Evolutionary conservation across 2,113 vertebrate species (phyloP), one percentile per base, ranked within the genome.

Genomic region (Emydura subglobosa): DNA sequence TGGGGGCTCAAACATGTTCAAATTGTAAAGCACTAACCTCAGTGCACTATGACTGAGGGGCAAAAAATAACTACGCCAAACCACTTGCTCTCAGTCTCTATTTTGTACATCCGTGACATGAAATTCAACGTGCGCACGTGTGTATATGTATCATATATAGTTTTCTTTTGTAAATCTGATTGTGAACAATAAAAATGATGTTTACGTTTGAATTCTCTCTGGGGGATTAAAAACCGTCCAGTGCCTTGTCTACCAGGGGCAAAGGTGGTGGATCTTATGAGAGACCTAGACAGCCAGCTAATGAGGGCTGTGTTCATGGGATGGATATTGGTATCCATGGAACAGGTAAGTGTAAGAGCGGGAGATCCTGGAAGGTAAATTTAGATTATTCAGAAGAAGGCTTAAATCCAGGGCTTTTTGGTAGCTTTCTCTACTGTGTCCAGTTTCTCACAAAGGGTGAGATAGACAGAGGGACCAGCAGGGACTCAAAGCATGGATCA

Each of bases 101-200:
- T 94, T 97, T 95, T 97, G 98, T 98, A 97, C 93, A 97, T 97
- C 98, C 1, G 90, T 98, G 97, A 95, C 94, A 74, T 83, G 95
- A 97, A 95, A 82, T 90, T 89, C 89, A 91, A 76, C 89, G 61
- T 12, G 8, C 1, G 29, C 4, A 7, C 39, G 42, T 10, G 5
- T 34, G 72, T 61, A 65, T 61, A 80, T 86, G 55, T 88, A 93
- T 88, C 81, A 82, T 81, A 79, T 86, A 82, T 97, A 93, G 84
- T 13, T 96, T 94, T 97, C 96, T 98, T 98, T 98, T 98, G 98
- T 98, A 98, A 98, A 97, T 96, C 96, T 97, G 96, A 97, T 95
- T 0, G 97, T 98, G 98, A 92, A 89, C 97, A 99, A 98, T 99
- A 99, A 99, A 99, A 5, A 79, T 97, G 96, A 94, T 12, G 91